Evolutionary conservation across 2,888 invertebrate species (phyloP), one percentile per base, ranked within the genome.

Genomic region (Boloria selene): DNA sequence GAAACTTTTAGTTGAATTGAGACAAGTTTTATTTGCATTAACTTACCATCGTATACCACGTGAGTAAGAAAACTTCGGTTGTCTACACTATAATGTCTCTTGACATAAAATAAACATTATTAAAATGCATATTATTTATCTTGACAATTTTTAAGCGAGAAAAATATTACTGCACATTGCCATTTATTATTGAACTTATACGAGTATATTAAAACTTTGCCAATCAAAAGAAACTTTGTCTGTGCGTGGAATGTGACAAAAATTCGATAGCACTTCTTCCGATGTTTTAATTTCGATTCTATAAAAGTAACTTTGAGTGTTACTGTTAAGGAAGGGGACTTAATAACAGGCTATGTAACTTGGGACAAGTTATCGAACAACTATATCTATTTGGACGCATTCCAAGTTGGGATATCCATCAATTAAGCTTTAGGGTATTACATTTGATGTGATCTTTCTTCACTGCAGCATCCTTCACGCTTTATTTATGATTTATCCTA

Each of bases 321-420:
- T 50, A 51, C 44, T 47, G 45, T 42, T 26, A 50, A 54, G 52
- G 10, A 13, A 13, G 47, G 14, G 4, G 22, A 45, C 56, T 56
- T 53, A 49, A 56, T 56, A 64, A 61, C 61, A 54, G 58, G 56
- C 50, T 53, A 58, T 42, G 58, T 65, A 68, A 65, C 65, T 65
- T 38, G 13, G 55, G 58, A 45, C 61, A 66, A 65, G 56, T 67
- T 63, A 62, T 58, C 65, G 52, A 22, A 64, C 61, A 67, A 69
- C 67, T 70, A 65, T 63, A 55, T 67, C 62, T 67, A 70, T 67
- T 71, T 69, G 69, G 69, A 71, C 65, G 52, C 63, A 62, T 49
- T 69, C 71, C 71, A 71, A 70, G 64, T 63, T 54, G 51, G 64
- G 63, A 69, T 67, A 71, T 71, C 58, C 70, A 69, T 69, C 67